Base-by-base conservation (phyloP, 2,797 vertebrate species). In the Sebastes cheni region DNA sequence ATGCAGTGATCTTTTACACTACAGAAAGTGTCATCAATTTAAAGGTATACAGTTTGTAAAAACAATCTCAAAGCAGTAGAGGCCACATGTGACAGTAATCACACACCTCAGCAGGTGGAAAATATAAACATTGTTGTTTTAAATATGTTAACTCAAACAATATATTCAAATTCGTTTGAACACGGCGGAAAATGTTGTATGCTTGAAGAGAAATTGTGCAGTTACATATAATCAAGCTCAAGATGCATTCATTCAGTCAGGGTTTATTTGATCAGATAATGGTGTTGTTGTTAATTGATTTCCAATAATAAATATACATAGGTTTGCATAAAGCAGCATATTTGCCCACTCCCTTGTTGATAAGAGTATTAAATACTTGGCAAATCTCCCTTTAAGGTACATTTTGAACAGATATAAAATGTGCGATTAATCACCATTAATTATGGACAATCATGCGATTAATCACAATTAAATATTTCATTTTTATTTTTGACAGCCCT, bases 131-230 rank as follows among this genome's bases (percentile, higher is more conserved):
- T 10, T 39, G 32, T n/a, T 55, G 54, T 52, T 34, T 65, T 1
- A 67, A 59, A 46, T 62, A 72, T 64, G 67, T n/a, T 65, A 46
- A 81, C 67, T 60, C 18, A 65, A 30, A 73, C n/a, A 25, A 50
- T 27, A 13, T 34, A 39, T 39, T 50, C 6, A 2, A 23, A 72
- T 30, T 55, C 2, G 8, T 58, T 5, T 55, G 12, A 61, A 61
- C 14, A n/a, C 10, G 20, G 22, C 2, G 1, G 14, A 13, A 14
- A 27, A 8, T 11, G 10, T 27, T 67, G 58, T 20, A 12, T 56
- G 30, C 7, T 23, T 70, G 5, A 50, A 59, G n/a, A 13, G 18
- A 23, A 42, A 76, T 29, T 22, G 39, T 32, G n/a, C 34, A 50
- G 30, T 61, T 30, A 55, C n/a, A 56, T 52, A 20, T 29, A 67